These are phyloP conservation scores for Conomelus anceps DNA, from an alignment of 2,888 invertebrate species.

Conservation along the genomic window DNA sequence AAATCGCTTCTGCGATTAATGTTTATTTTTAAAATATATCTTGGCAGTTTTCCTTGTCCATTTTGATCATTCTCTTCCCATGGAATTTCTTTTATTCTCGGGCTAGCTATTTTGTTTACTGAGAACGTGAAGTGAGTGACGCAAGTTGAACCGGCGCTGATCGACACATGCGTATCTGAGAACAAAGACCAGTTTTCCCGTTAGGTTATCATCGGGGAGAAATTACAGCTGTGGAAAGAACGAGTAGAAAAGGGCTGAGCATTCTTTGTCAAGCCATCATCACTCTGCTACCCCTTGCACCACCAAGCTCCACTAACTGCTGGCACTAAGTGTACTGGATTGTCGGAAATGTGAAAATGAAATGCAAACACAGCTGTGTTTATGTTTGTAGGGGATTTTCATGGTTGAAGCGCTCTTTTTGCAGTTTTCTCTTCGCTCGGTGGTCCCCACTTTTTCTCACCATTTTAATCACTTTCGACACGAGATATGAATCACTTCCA, in stretches of 20 bases:
- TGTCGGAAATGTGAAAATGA: background rate
- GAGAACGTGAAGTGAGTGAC: no score
- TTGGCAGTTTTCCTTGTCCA: background rate
- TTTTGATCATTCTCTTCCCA: background rate
- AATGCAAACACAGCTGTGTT: constrained; percentile 10
- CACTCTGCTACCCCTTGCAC: background rate
- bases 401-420: background rate
- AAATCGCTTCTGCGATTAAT: no score
- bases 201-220: no score
- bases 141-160: background rate
- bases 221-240: background rate
- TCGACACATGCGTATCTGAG: background rate
- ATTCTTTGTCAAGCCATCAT: background rate
- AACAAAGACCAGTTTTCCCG: background rate
- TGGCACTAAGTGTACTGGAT: background rate
- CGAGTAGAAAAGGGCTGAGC: background rate
- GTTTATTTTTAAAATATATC: no score
- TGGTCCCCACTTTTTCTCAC: background rate
- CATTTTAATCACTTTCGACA: background rate
- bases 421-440: background rate
- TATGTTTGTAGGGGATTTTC: background rate
- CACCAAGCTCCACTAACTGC: background rate
- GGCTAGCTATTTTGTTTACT: background rate
- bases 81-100: background rate
- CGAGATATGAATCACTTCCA: background rate